These are phyloP conservation scores for Drosophila baimaii DNA, from an alignment of 1,140 invertebrate species.

Conservation along the genomic window DNA sequence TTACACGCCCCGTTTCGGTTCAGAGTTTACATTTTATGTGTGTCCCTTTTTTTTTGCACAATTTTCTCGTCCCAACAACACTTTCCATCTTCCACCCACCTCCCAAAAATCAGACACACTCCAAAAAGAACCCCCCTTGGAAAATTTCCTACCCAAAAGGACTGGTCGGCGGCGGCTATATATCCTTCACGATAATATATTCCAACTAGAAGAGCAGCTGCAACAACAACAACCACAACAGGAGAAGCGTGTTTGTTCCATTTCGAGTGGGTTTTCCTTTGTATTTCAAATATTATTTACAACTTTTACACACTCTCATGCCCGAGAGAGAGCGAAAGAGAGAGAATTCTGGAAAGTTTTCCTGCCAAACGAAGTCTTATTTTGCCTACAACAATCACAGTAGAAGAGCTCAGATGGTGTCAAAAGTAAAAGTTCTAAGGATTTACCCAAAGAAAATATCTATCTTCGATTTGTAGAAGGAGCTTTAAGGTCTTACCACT, in stretches of 20 bases:
- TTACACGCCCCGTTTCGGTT: constrained; percentile 65
- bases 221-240: constrained; percentile 50
- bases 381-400: neutral
- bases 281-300: constrained; percentile 32
- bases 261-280: constrained; percentile 26
- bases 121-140: neutral
- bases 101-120: constrained; percentile 11
- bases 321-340: neutral
- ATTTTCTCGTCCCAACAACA: constrained; percentile 61
- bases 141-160: constrained; percentile 7
- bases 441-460: neutral
- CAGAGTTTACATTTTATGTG: constrained; percentile 79
- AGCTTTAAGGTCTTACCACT: too few species aligned
- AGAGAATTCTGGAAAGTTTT: constrained; percentile 6
- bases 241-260: constrained; percentile 29
- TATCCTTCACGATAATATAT: constrained; percentile 74
- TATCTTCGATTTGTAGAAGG: neutral
- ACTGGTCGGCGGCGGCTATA: constrained; percentile 57
- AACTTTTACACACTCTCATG: constrained; percentile 5
- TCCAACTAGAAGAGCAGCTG: constrained; percentile 44
- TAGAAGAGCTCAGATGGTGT: neutral
- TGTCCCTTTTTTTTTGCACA: constrained; percentile 63
- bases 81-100: constrained; percentile 16
- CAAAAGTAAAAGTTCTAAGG: neutral
- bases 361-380: constrained; percentile 2